Conservation (phyloP, 2,888 invertebrate genomes). For the Labia minor region DNA sequence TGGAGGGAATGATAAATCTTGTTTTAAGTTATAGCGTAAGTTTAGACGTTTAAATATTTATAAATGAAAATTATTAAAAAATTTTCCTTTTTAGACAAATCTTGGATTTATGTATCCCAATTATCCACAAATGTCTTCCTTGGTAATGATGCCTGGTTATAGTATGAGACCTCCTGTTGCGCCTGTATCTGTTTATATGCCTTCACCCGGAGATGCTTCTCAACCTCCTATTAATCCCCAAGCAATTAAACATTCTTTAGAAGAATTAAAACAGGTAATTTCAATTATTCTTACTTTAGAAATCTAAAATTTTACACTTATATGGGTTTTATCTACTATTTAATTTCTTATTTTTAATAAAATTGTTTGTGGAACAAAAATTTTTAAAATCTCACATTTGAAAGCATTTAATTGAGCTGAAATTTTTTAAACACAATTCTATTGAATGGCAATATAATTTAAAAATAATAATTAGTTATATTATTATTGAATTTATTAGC, state of each 20-base stretch:
- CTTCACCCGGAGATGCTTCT: constrained; percentile 33
- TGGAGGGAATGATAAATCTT: constrained; percentile 87
- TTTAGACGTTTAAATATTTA: constrained; percentile 21
- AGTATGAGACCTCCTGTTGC: constrained; percentile 33
- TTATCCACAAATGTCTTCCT: constrained; percentile 45
- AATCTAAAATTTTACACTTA: no score
- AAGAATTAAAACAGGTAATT: constrained; percentile 52
- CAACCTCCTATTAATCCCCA: constrained; percentile 32
- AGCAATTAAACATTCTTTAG: constrained; percentile 41
- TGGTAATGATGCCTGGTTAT: constrained; percentile 55
- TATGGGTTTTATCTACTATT: no score
- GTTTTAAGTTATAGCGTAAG: constrained; percentile 70
- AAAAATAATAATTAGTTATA: no score
- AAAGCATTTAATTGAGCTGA: no score
- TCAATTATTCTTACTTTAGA: constrained; percentile 15
- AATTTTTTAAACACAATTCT: no score
- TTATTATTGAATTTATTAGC: no score
- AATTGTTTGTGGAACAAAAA: no score
- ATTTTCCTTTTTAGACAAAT: not conserved
- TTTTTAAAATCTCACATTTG: no score
- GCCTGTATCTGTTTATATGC: constrained; percentile 40
- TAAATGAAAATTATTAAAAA: constrained; percentile 14
- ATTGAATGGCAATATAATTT: no score
- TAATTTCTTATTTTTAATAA: no score
- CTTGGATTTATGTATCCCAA: constrained; percentile 24